These are phyloP conservation scores for Agrochola macilenta DNA, from an alignment of 2,888 invertebrate species.

Conservation along the genomic window DNA sequence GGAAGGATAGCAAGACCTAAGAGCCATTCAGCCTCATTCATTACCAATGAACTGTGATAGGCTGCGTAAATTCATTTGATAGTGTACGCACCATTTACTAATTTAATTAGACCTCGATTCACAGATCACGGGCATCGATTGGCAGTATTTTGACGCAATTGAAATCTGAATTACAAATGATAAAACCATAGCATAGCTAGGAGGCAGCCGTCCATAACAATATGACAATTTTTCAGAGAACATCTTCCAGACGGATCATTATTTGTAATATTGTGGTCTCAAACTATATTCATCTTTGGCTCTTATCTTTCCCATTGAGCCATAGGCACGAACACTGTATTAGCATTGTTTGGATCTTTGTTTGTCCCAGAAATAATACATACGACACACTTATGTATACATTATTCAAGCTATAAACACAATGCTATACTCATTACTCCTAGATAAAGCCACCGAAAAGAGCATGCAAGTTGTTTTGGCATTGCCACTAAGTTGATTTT, in stretches of 20 bases:
- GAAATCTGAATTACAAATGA: neutral
- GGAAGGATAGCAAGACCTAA: neutral
- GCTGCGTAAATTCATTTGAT: neutral
- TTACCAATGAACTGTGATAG: neutral
- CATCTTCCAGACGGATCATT: neutral
- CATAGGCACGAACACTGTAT: conserved; percentile 30
- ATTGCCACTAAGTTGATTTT: neutral
- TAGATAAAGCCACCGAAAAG: neutral
- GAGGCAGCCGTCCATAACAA: neutral
- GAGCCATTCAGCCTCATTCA: too few species aligned
- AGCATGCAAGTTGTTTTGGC: neutral
- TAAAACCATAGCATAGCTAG: neutral
- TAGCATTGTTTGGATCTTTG: conserved; percentile 15
- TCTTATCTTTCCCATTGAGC: conserved; percentile 30
- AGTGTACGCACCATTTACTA: neutral
- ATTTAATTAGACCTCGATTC: neutral
- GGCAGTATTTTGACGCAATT: neutral
- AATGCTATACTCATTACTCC: neutral
- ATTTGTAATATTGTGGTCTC: conserved; percentile 1
- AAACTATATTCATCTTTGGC: conserved; percentile 7
- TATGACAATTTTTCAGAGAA: neutral
- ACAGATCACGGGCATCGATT: neutral
- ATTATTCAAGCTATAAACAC: neutral
- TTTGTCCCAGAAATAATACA: conserved; percentile 12
- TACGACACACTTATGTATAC: neutral